Evolutionary conservation across 2,113 vertebrate genomes (phyloP), one percentile per base, ranked within the genome.

Genomic region (Tautogolabrus adspersus): DNA sequence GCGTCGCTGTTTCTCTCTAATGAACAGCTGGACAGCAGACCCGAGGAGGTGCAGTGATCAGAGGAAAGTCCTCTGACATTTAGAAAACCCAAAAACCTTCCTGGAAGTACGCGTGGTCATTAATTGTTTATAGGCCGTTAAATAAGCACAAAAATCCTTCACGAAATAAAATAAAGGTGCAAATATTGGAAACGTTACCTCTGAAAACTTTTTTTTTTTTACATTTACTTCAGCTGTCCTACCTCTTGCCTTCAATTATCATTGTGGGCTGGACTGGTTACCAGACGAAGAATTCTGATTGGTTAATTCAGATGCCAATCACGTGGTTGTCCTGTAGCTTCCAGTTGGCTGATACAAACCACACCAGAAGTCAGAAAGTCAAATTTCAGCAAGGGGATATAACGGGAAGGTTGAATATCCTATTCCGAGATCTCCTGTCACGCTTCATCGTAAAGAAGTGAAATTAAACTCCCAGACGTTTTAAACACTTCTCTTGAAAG

Each of bases 341-440:
- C 78, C 68, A 66, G 73, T 78, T 82, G 83, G 87, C 5, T 65
- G 75, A 60, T 18, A 37, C 69, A 67, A 87, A 81, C 88, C 88
- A 84, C 76, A 87, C 87, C 93, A 92, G 92, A 88, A 92, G 84
- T 86, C 88, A 86, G 77, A 90, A 89, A 93, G 82, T 89, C 79
- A 72, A 82, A 81, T 78, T 84, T 89, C 80, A 68, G 42, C 46
- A 64, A 61, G 58, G 40, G 58, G 63, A 37, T 18, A 5, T 18
- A 52, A 69, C 54, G 64, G 46, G 65, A 64, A 49, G 51, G 13
- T 6, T 18, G 22, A 51, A n/a, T 52, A 13, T 23, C 8, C 49
- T n/a, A n/a, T 21, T 52, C 19, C 19, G 19, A 52, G 49, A 19
- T 30, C 46, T 56, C 15, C 47, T 15, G 16, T n/a, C 61, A 10